These are phyloP conservation scores for Drosophila nigrodunni DNA, from an alignment of 1,140 invertebrate genomes.

Conservation along the genomic window DNA sequence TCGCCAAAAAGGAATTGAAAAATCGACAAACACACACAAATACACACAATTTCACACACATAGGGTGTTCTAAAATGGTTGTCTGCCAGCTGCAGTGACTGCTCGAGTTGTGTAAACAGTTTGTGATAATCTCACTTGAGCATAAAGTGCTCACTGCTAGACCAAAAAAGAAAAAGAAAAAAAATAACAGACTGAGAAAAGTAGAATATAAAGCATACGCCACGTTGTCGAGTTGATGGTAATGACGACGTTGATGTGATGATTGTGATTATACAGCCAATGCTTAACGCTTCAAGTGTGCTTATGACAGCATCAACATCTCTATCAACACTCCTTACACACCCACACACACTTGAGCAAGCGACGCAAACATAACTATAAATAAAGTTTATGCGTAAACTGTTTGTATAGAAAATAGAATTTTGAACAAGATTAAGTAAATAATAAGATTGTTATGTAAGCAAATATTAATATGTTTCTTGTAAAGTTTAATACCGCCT, in stretches of 20 bases:
- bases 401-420: slow-evolving; percentile 3
- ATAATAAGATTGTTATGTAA: not conserved
- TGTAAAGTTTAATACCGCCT: too few species aligned
- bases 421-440: not conserved
- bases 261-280: slow-evolving; percentile 64
- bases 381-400: slow-evolving; percentile 34
- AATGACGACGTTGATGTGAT: slow-evolving; percentile 72
- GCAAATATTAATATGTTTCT: too few species aligned
- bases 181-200: not conserved
- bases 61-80: not conserved
- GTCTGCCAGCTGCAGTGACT: slow-evolving; percentile 31
- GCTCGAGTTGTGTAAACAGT: slow-evolving; percentile 69
- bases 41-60: slow-evolving; percentile 15
- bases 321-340: slow-evolving; percentile 33
- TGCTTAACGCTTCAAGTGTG: slow-evolving; percentile 65
- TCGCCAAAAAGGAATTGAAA: slow-evolving; percentile 59
- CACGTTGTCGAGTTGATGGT: slow-evolving; percentile 52
- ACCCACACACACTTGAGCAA: slow-evolving; percentile 10
- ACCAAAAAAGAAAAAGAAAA: not conserved
- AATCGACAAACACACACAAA: slow-evolving; percentile 33
- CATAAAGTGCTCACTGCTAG: slow-evolving; percentile 37
- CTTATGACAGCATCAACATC: slow-evolving; percentile 42
- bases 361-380: slow-evolving; percentile 22
- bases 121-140: slow-evolving; percentile 79
- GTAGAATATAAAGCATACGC: slow-evolving; percentile 26